Evolutionary conservation across 2,113 vertebrate genomes (phyloP).

Genomic region (Rhinichthys klamathensis): DNA sequence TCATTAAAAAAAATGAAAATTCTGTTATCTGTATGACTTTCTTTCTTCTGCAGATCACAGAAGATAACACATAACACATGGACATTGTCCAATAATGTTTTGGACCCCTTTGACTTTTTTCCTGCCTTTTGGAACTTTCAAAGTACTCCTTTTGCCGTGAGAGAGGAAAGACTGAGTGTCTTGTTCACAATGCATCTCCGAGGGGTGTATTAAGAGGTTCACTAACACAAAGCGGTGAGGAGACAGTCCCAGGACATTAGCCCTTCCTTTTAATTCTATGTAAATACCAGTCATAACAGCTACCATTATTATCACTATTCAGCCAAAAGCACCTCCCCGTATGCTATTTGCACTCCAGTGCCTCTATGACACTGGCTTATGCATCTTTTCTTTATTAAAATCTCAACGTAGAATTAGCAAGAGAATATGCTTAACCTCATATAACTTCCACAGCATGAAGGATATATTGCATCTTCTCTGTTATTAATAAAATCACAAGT

Average conservation of each 20-base stretch:
- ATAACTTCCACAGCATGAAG: slow-evolving; percentile 69
- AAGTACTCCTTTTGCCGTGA: too few relatives aligned
- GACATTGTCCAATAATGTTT: neutral
- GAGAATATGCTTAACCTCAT: slow-evolving; percentile 77
- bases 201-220: neutral
- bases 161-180: too few relatives aligned
- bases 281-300: slow-evolving; percentile 53
- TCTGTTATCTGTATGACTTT: neutral
- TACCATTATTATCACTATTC: slow-evolving; percentile 53
- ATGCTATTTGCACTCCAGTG: slow-evolving; percentile 56
- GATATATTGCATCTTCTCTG: slow-evolving; percentile 74
- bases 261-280: slow-evolving; percentile 50
- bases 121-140: too few relatives aligned
- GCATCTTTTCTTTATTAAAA: slow-evolving; percentile 76
- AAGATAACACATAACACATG: neutral
- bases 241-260: slow-evolving; percentile 38
- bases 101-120: too few relatives aligned
- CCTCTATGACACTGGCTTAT: slow-evolving; percentile 51
- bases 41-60: neutral
- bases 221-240: slow-evolving; percentile 6
- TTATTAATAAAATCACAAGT: slow-evolving; percentile 76
- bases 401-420: slow-evolving; percentile 75
- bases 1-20: neutral
- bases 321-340: slow-evolving; percentile 55
- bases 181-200: neutral